Conservation (phyloP, 2,113 vertebrate genomes). For the Colossoma macropomum region DNA sequence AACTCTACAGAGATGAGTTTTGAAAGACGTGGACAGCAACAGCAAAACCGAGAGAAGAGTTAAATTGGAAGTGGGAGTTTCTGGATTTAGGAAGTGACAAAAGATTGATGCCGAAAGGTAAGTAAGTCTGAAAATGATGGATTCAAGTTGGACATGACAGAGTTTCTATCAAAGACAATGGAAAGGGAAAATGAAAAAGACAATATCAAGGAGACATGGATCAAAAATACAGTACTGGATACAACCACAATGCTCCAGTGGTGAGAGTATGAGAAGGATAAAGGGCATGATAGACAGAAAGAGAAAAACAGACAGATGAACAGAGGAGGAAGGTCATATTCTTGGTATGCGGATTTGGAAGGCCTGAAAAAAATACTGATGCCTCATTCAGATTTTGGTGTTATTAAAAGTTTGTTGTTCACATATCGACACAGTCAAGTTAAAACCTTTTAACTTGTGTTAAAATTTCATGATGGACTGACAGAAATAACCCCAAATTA, state of each 20-base stretch:
- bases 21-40: too few species aligned
- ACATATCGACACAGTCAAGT: too few species aligned
- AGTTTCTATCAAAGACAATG: neutral
- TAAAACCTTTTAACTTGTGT: too few species aligned
- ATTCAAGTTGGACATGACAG: neutral
- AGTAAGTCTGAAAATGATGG: neutral
- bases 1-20: too few species aligned
- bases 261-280: neutral
- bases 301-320: neutral
- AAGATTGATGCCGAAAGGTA: neutral
- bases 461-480: too few species aligned
- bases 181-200: neutral
- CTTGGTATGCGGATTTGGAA: too few species aligned
- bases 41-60: too few species aligned
- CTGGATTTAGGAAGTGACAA: neutral
- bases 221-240: neutral
- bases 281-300: neutral
- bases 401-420: too few species aligned
- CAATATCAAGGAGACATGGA: neutral
- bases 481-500: too few species aligned
- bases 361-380: too few species aligned
- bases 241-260: neutral
- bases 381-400: too few species aligned
- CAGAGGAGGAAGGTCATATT: too few species aligned
- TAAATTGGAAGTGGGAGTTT: neutral